Evolutionary conservation across 1,140 invertebrate species (phyloP).

Genomic region (Amphibalanus amphitrite): DNA sequence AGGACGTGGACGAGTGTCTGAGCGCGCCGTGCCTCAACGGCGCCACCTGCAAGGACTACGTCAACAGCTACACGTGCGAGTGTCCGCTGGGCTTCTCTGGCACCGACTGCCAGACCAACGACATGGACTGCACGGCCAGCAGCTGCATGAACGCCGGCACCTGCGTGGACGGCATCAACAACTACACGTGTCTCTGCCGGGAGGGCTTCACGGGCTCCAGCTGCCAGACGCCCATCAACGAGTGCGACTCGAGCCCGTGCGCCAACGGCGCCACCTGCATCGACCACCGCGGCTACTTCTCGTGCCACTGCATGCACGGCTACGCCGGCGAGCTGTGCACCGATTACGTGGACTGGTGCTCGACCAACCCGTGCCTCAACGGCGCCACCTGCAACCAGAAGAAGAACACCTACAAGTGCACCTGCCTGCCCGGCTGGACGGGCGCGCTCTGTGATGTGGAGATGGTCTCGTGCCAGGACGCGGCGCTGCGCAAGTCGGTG

Average conservation of each 20-base stretch:
- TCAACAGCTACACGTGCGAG: constrained; percentile 82
- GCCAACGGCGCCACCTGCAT: constrained; percentile 73
- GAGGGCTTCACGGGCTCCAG: constrained; percentile 76
- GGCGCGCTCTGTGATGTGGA: constrained; percentile 84
- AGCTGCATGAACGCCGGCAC: constrained; percentile 85
- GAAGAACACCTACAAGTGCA: constrained; percentile 67
- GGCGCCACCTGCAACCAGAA: constrained; percentile 69
- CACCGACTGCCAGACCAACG: constrained; percentile 84
- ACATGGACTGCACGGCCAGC: constrained; percentile 46
- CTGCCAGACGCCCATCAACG: constrained; percentile 81
- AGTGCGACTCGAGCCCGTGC: constrained; percentile 80
- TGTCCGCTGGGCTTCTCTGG: constrained; percentile 82
- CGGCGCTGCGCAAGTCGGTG: constrained; percentile 62
- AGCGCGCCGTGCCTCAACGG: constrained; percentile 75
- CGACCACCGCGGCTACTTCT: constrained; percentile 43
- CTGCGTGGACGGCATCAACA: constrained; percentile 84
- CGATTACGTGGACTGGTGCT: constrained; percentile 40
- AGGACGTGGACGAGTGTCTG: constrained; percentile 75
- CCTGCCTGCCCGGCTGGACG: constrained; percentile 77
- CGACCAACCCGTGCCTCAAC: constrained; percentile 70
- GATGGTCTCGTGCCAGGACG: constrained; percentile 80
- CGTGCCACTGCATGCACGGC: constrained; percentile 77
- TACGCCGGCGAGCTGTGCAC: constrained; percentile 77
- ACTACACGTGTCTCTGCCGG: constrained; percentile 73
- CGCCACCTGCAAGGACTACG: constrained; percentile 79